Conservation (phyloP, 2,113 vertebrate genomes). For the Plecturocebus donacophilus region DNA sequence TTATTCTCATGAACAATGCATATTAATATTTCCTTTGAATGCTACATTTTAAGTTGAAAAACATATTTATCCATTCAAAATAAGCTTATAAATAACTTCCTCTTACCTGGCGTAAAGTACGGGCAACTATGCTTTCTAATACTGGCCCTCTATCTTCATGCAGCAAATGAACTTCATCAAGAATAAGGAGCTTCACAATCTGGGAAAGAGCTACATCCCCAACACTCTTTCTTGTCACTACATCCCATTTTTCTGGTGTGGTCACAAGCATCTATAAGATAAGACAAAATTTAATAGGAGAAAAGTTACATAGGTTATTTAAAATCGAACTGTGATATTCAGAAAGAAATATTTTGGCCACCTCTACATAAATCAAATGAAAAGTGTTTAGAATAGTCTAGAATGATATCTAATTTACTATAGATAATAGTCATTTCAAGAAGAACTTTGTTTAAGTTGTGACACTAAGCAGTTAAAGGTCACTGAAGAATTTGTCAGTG, state of each 20-base stretch:
- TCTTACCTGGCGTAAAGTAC: constrained; percentile 96
- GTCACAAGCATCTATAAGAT: constrained; percentile 95
- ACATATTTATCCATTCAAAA: neutral
- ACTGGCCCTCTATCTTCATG: constrained; percentile 98
- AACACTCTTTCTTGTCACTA: constrained; percentile 98
- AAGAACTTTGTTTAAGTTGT: neutral
- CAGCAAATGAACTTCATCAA: constrained; percentile 98
- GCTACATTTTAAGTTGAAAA: constrained; percentile 1
- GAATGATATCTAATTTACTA: neutral
- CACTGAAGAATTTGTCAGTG: neutral
- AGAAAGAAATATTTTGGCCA: neutral
- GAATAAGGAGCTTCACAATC: constrained; percentile 95
- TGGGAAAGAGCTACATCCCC: constrained; percentile 97
- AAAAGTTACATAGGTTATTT: neutral
- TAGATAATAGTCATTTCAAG: neutral
- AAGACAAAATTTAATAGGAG: constrained; percentile 15
- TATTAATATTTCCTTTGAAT: neutral
- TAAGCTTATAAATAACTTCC: neutral
- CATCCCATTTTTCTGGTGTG: constrained; percentile 99
- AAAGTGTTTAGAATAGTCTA: neutral
- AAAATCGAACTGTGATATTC: neutral
- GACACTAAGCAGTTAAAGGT: constrained; percentile 26
- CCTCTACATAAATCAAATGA: neutral
- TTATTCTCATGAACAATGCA: neutral
- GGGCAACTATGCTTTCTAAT: constrained; percentile 97